phyloP scores from a whole-genome alignment of 2,113 vertebrate species.

The Dendropsophus ebraccatus region DNA sequence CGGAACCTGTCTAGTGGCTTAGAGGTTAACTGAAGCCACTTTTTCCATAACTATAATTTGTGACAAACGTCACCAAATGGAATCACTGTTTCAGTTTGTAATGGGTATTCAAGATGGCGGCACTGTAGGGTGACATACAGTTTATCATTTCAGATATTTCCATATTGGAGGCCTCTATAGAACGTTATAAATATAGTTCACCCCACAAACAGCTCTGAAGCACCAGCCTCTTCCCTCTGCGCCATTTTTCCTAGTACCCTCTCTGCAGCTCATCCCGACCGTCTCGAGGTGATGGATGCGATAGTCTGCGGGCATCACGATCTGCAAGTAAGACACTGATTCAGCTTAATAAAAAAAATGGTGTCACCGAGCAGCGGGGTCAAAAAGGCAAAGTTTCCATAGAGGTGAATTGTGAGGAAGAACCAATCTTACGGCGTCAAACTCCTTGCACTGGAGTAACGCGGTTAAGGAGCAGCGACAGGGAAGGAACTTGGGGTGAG shows the following conservation, averaged over 20 bases:
- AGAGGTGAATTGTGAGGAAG: constrained; percentile 83
- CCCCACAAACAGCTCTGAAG: neutral
- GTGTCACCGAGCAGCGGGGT: constrained; percentile 69
- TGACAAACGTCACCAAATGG: neutral
- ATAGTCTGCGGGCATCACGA: neutral
- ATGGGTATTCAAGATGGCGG: neutral
- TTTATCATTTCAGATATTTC: neutral
- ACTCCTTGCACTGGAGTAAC: constrained; percentile 82
- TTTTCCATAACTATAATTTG: neutral
- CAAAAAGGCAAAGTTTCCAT: constrained; percentile 90
- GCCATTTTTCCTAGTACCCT: neutral
- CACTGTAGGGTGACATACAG: neutral
- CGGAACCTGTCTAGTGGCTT: neutral
- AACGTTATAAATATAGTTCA: neutral
- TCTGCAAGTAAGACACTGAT: neutral
- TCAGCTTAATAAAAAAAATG: constrained; percentile 10
- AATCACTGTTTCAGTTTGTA: neutral
- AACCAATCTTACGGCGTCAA: constrained; percentile 76
- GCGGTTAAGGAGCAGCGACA: constrained; percentile 83
- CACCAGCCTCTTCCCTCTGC: neutral
- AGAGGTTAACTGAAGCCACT: neutral
- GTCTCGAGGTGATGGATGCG: neutral
- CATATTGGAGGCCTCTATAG: neutral
- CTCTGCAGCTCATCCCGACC: neutral
- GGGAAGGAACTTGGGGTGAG: constrained; percentile 71